These are phyloP conservation scores for Strigamia crassipes DNA, from an alignment of 2,888 invertebrate genomes.

Conservation along the genomic window DNA sequence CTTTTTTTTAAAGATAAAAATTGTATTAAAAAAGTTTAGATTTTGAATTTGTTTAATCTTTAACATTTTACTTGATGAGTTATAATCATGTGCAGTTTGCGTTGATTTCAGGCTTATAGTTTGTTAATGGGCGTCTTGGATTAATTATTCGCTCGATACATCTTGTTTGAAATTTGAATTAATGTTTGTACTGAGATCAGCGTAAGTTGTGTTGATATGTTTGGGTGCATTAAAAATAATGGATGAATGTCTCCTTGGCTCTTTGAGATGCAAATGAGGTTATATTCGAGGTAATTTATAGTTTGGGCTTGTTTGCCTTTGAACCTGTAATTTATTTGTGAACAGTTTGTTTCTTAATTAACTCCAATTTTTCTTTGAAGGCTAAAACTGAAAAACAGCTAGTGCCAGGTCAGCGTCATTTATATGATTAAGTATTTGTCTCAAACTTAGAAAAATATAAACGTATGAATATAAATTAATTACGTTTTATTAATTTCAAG, in stretches of 20 bases:
- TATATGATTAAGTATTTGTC: no score
- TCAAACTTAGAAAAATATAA: no score
- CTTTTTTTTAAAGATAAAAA: no score
- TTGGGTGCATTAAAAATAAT: not conserved
- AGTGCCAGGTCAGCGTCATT: no score
- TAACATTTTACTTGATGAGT: not conserved
- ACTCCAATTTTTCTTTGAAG: no score
- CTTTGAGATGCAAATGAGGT: not conserved
- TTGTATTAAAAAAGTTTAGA: no score
- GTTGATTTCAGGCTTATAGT: not conserved
- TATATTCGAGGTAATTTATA: not conserved
- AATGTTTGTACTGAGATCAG: not conserved
- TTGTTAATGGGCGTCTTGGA: not conserved
- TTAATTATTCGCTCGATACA: not conserved
- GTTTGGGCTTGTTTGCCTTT: not conserved
- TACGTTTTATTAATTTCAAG: no score
- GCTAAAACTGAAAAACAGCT: no score
- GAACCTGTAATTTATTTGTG: not conserved
- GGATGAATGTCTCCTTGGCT: not conserved
- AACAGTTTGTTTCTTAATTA: not conserved
- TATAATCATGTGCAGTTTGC: not conserved
- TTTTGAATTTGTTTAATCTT: no score
- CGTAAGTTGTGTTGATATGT: not conserved
- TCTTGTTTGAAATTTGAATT: not conserved
- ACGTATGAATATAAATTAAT: no score